Evolutionary conservation across 2,113 vertebrate genomes (phyloP).

Genomic region (Erythrocercus mccallii): DNA sequence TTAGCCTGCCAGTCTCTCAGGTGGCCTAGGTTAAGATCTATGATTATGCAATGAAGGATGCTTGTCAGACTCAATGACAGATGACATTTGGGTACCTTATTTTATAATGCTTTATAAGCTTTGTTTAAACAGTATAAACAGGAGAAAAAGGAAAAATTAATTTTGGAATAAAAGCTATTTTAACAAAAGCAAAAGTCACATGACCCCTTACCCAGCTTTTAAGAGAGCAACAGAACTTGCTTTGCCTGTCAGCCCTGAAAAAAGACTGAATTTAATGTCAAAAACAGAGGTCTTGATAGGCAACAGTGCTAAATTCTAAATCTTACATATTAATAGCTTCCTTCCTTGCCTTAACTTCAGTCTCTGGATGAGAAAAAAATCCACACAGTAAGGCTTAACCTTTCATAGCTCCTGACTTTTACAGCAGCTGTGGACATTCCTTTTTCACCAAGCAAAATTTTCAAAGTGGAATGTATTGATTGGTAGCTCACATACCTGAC

Average conservation of each 20-base stretch:
- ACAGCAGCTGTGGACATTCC: not conserved
- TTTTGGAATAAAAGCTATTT: slow-evolving; percentile 66
- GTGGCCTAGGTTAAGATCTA: not conserved
- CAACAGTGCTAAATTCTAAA: slow-evolving; percentile 28
- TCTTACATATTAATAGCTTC: slow-evolving; percentile 33
- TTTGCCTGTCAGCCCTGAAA: slow-evolving; percentile 44
- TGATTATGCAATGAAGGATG: not conserved
- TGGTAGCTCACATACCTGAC: not conserved
- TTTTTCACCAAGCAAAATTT: not conserved
- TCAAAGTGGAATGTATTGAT: not conserved
- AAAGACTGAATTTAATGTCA: slow-evolving; percentile 35
- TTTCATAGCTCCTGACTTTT: not conserved
- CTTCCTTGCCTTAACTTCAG: not conserved
- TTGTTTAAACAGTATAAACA: slow-evolving; percentile 57
- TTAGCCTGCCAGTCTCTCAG: not conserved
- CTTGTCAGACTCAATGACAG: not conserved
- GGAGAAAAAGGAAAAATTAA: slow-evolving; percentile 39
- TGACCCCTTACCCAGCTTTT: slow-evolving; percentile 18
- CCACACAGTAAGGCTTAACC: not conserved
- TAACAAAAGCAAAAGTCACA: slow-evolving; percentile 50
- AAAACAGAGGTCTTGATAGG: slow-evolving; percentile 37
- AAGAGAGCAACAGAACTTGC: slow-evolving; percentile 24
- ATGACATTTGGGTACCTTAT: slow-evolving; percentile 13
- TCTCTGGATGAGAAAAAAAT: not conserved
- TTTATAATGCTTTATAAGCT: slow-evolving; percentile 46